Evolutionary conservation across 2,113 vertebrate genomes (phyloP).

Genomic region (Dolichallabes microphthalmus): DNA sequence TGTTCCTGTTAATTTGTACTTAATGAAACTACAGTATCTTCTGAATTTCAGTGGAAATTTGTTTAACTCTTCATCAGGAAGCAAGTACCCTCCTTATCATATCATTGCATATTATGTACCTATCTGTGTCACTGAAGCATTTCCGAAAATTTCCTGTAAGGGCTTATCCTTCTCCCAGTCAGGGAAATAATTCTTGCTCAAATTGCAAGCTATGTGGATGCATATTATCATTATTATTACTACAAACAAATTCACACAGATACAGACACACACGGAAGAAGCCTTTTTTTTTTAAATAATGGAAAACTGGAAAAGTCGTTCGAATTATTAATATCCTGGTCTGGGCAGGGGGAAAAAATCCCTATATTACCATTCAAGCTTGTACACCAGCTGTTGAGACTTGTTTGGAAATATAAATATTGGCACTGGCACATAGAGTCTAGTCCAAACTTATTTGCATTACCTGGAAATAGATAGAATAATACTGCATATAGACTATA

Average conservation of each 20-base stretch:
- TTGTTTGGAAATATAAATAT: neutral
- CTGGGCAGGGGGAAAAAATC: neutral
- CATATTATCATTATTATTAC: neutral
- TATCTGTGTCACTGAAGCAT: neutral
- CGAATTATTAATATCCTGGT: neutral
- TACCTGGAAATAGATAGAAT: neutral
- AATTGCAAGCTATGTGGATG: neutral
- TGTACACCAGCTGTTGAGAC: neutral
- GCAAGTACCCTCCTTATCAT: neutral
- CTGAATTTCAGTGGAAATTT: neutral
- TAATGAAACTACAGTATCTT: neutral
- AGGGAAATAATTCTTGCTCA: neutral
- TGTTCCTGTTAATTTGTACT: neutral
- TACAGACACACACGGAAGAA: neutral
- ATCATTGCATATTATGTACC: neutral
- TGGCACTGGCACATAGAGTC: neutral
- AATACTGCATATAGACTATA: neutral
- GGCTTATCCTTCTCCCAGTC: neutral
- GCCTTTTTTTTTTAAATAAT: neutral
- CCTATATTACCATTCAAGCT: neutral
- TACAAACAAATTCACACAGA: neutral
- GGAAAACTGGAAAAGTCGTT: neutral
- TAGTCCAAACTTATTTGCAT: neutral
- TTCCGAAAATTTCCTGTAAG: constrained; percentile 21
- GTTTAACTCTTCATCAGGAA: neutral